phyloP scores from a whole-genome alignment of 2,888 invertebrate species.

The Lissocephala sabroskyi region DNA sequence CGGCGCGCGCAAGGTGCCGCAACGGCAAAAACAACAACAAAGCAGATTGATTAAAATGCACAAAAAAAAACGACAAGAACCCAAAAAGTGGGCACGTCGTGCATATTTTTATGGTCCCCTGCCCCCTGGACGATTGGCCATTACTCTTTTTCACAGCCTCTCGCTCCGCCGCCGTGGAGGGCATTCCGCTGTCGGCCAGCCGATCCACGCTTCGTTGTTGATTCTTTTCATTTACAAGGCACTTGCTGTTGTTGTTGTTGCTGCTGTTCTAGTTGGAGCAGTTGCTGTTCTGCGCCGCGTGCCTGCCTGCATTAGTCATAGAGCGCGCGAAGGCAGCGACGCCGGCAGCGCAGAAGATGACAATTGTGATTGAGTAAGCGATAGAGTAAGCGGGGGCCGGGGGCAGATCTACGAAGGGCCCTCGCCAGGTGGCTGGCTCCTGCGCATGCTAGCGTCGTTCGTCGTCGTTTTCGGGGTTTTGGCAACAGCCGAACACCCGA shows the following conservation, averaged over 20 bases:
- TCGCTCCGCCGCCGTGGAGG: too few species aligned
- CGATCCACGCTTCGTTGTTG: too few species aligned
- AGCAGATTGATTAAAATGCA: slow-evolving; percentile 54
- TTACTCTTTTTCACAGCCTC: too few species aligned
- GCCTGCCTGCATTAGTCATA: slow-evolving; percentile 56
- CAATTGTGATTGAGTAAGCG: slow-evolving; percentile 11
- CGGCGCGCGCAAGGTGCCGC: slow-evolving; percentile 51
- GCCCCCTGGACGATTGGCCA: too few species aligned
- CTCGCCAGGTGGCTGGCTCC: too few species aligned
- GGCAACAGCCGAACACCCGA: too few species aligned
- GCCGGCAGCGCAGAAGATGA: slow-evolving; percentile 54
- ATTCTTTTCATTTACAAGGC: too few species aligned
- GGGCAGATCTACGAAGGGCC: neutral
- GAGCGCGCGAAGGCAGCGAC: slow-evolving; percentile 15
- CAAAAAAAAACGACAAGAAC: neutral
- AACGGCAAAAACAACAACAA: slow-evolving; percentile 19
- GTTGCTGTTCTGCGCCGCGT: slow-evolving; percentile 37
- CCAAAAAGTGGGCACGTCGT: slow-evolving; percentile 61
- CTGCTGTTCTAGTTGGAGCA: slow-evolving; percentile 46
- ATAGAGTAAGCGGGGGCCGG: neutral
- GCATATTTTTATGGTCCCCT: slow-evolving; percentile 41
- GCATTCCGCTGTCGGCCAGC: too few species aligned
- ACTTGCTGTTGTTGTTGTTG: slow-evolving; percentile 5
- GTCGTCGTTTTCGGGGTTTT: too few species aligned
- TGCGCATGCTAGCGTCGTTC: too few species aligned